Evolutionary conservation across 2,888 invertebrate species (phyloP).

Genomic region (Charanyca ferruginea): DNA sequence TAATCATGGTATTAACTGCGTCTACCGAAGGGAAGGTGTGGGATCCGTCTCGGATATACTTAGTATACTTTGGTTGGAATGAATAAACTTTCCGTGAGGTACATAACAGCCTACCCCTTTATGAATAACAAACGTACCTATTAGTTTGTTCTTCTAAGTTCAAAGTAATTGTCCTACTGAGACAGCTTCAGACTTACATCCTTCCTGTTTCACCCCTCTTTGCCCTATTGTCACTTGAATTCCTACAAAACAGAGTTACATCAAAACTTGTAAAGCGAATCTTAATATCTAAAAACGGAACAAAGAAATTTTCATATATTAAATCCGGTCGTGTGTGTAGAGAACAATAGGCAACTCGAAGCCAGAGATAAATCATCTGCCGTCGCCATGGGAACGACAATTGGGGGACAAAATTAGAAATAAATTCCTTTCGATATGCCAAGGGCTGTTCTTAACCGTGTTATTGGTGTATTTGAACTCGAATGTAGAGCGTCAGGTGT

Average conservation of each 20-base stretch:
- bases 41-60: no score
- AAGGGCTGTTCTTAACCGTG: conserved; percentile 59
- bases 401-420: conserved; percentile 66
- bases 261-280: conserved; percentile 55
- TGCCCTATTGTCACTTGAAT: conserved; percentile 41
- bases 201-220: conserved; percentile 26
- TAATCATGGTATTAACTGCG: no score
- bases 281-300: conserved; percentile 57
- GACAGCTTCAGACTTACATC: conserved; percentile 25
- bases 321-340: conserved; percentile 57
- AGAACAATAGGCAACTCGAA: conserved; percentile 61
- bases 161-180: conserved; percentile 16
- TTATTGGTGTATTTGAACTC: conserved; percentile 63
- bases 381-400: conserved; percentile 59
- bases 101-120: neutral
- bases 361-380: conserved; percentile 65
- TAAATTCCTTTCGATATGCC: conserved; percentile 64
- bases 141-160: neutral
- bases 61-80: no score
- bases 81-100: neutral
- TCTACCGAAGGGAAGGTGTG: no score
- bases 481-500: conserved; percentile 65
- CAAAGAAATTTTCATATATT: conserved; percentile 64
- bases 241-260: conserved; percentile 50
- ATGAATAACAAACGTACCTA: neutral